Base-by-base conservation (phyloP, 2,888 invertebrate species). In the Dione juno region DNA sequence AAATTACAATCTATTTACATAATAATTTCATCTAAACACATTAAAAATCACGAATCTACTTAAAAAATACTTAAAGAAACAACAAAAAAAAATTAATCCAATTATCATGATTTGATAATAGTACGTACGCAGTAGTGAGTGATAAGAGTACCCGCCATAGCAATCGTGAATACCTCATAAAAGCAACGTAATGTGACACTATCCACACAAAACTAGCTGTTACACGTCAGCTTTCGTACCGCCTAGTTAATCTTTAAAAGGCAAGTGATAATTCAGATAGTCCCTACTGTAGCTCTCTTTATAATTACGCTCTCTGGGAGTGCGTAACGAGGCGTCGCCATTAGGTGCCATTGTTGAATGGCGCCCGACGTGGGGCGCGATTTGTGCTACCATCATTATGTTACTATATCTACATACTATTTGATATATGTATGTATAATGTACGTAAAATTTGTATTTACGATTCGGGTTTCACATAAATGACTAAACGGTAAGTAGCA, bases 271-370 rank as follows among this genome's bases (percentile, higher is more conserved):
- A 75, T 71, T 73, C 75, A 69, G 75, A 75, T 75, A 69, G 73
- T 69, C 73, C 69, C 71, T 66, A 67, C 64, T 68, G 71, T 67
- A 70, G 70, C 69, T 65, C 71, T 75, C 65, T 69, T 75, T 71
- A 71, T 73, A 75, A 75, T 75, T 73, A 75, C 43, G 73, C 75
- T 73, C 75, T 75, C 67, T 52, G 66, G 58, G 75, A 75, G 75
- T 73, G 73, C 73, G 73, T 75, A 73, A 88, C 84, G 83, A 87
- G 82, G 79, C 84, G 80, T 74, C 84, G 83, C 86, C 88, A 90
- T 90, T 90, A 90, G 88, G 76, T 70, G 77, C 72, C 80, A 88
- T 90, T 90, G 90, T 90, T 79, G 71, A 70, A 67, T 84, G 87
- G 86, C 86, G 84, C 88, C 87, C 88, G 81, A 79, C 85, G 80